Base-by-base conservation (phyloP, 2,888 invertebrate species). In the Elmis aenea region DNA sequence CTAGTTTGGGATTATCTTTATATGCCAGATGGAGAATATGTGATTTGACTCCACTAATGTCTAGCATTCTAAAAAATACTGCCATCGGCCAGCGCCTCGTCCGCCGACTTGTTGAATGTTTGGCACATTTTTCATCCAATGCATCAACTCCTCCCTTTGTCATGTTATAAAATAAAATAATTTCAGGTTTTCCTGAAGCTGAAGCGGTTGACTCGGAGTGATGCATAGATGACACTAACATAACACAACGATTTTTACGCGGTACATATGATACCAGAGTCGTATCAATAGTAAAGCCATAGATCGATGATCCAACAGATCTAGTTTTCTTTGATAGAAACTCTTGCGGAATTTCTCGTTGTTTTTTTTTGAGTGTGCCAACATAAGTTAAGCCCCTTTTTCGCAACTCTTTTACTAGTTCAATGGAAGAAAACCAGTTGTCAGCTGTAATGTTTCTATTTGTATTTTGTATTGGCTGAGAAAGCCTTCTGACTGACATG, bases 311-410 rank as follows among this genome's bases (percentile, higher is more conserved):
- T 13, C 28, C 39, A 26, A 31, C 45, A 32, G 14, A 10, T 44
- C 40, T 40, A 18, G 23, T 27, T 36, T 43, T 45, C 13, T 37
- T 31, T 25, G 54, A 51, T 30, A 47, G 42, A 48, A 59, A 58
- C 40, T 54, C 45, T 22, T 31, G 5, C 13, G 55, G 55, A 35
- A 57, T 48, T 39, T 54, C 51, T 18, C 38, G 38, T 45, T 55
- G 58, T 34, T 58, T 56, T 46, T 54, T 58, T 32, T 44, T 47
- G 33, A 32, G 8, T n/a, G 33, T 33, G 14, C 25, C 23, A 9
- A 21, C 29, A 12, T 48, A 45, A 14, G 39, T 45, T n/a, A 38
- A 21, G 29, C 34, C 23, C n/a, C n/a, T n/a, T n/a, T 13, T 22
- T 12, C 10, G 10, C 9, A 31, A 22, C 4, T 23, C 13, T 5